Conservation (phyloP, 2,113 vertebrate genomes). For the Chitala chitala region DNA sequence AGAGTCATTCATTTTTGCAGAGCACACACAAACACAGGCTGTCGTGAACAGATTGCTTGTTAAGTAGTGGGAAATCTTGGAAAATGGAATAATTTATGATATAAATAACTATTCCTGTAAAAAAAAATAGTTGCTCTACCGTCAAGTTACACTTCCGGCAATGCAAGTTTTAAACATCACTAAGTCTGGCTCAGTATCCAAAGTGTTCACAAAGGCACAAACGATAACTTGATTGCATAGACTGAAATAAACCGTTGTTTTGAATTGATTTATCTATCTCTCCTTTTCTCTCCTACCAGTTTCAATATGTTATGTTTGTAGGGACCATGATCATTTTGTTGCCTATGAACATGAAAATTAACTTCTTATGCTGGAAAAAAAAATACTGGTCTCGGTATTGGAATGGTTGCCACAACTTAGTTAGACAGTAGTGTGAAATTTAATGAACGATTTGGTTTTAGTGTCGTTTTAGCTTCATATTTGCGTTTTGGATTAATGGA, state of each 20-base stretch:
- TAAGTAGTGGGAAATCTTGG: not conserved
- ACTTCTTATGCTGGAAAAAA: no score
- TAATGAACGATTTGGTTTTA: conserved; percentile 54
- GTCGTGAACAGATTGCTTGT: not conserved
- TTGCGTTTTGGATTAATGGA: conserved; percentile 53
- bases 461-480: conserved; percentile 49
- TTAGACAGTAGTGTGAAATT: conserved; percentile 43
- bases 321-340: no score
- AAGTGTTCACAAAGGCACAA: no score
- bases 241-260: no score
- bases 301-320: no score
- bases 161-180: not conserved
- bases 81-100: not conserved
- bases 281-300: no score
- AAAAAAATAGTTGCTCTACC: not conserved
- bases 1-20: not conserved
- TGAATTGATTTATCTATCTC: no score
- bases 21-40: not conserved
- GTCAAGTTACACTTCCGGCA: not conserved
- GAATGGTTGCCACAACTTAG: conserved; percentile 25
- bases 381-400: conserved; percentile 21
- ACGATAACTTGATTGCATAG: no score
- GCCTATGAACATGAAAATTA: no score
- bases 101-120: not conserved
- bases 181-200: not conserved